Percentiles rank a stretch among this genome's conserved stretches.
phyloP scores from a whole-genome alignment of 2,888 invertebrate species.

The Drosophila greeni region DNA sequence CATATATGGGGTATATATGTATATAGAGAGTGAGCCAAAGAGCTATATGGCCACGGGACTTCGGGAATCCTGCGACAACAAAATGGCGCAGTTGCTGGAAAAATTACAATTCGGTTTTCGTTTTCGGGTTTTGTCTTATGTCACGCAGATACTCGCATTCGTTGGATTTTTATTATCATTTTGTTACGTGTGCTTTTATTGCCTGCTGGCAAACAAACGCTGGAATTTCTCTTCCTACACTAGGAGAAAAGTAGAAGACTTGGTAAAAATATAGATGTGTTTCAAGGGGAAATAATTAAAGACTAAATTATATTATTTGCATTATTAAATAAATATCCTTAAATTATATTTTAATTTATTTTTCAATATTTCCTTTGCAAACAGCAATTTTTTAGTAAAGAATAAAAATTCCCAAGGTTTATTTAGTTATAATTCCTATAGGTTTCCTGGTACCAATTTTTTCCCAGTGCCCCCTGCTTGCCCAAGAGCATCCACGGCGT shows the following conservation, averaged over 20 bases:
- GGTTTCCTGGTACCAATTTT: too few species aligned
- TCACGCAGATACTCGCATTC: slow-evolving; percentile 58
- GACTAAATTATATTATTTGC: not conserved
- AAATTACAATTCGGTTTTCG: slow-evolving; percentile 59
- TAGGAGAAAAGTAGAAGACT: not conserved
- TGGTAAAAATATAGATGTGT: not conserved
- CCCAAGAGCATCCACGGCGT: slow-evolving; percentile 44
- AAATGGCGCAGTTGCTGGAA: slow-evolving; percentile 59
- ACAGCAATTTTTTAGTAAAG: too few species aligned
- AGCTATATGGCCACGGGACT: slow-evolving; percentile 10
- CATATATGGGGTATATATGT: not conserved
- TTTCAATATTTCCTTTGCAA: not conserved
- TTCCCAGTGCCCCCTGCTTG: slow-evolving; percentile 14
- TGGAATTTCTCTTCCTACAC: slow-evolving; percentile 7
- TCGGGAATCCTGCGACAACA: slow-evolving; percentile 41
- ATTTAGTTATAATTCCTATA: not conserved
- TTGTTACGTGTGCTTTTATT: slow-evolving; percentile 73
- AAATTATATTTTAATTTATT: not conserved
- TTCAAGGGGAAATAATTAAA: not conserved
- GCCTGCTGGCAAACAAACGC: slow-evolving; percentile 45
- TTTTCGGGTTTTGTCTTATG: slow-evolving; percentile 62
- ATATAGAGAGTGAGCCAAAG: not conserved
- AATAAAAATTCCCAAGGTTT: not conserved
- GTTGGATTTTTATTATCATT: slow-evolving; percentile 72
- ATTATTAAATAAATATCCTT: not conserved